Base-by-base conservation (phyloP, 2,888 invertebrate species). In the Drosophila formosana region DNA sequence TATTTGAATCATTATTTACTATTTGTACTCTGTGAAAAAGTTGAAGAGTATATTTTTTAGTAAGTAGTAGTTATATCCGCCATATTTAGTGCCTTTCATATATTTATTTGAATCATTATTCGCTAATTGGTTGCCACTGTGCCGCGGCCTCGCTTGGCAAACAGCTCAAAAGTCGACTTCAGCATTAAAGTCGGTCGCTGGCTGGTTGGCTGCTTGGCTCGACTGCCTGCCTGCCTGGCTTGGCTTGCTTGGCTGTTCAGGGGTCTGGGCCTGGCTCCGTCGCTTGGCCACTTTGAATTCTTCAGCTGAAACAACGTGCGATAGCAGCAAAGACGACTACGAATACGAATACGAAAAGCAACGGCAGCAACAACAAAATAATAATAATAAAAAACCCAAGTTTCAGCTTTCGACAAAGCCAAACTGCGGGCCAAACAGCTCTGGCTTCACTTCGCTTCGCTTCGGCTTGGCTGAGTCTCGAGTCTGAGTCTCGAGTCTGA, bases 131-230 rank as follows among this genome's bases (percentile, higher is more conserved):
- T 49, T 25, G 11, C 75, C 87, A 83, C 87, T 82, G 83, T 88
- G 43, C 53, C 60, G 76, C 62, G 76, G 76, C 76, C 76, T 66
- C 76, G 73, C 67, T 77, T 71, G 72, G 60, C 72, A 52, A 66
- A 63, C 68, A 63, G 68, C 72, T 73, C 75, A 72, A 84, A 83
- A 89, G 79, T 79, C 82, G 70, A 75, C 76, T 85, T 87, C 65
- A 84, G 86, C 83, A 86, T 66, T 88, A 86, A 83, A 83, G 88
- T 88, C 88, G 83, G 88, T 88, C 86, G 82, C 70, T 82, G 67
- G 88, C 72, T 81, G 11, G 34, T 34, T 34, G 67, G 84, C 70
- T 81, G 4, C 9, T 34, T 34, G 72, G 60, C 72, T 64, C 52
- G 64, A 57, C 50, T 58, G 56, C 58, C 68, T 70, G 73, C 37